These are phyloP conservation scores for Pavo muticus DNA, from an alignment of 2,113 vertebrate genomes.

Conservation along the genomic window DNA sequence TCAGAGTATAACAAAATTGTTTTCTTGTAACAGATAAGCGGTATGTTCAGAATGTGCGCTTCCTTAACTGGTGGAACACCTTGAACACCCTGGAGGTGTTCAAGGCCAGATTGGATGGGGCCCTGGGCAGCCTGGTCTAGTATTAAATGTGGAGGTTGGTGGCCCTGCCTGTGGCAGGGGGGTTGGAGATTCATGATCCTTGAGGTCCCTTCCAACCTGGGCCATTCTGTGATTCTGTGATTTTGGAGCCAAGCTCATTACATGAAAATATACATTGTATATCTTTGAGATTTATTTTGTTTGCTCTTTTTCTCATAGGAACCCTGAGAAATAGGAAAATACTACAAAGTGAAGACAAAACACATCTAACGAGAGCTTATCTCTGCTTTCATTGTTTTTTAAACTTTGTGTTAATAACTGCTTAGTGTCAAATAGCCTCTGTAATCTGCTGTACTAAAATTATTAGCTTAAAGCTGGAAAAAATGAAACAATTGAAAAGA, in stretches of 20 bases:
- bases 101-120: too few species aligned
- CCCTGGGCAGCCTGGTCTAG: too few species aligned
- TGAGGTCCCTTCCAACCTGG: too few species aligned
- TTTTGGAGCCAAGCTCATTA: neutral
- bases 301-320: slow-evolving; percentile 65
- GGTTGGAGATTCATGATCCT: too few species aligned
- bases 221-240: neutral
- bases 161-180: too few species aligned
- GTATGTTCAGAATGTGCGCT: neutral
- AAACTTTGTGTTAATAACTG: neutral
- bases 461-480: slow-evolving; percentile 71
- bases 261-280: slow-evolving; percentile 3
- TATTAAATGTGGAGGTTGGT: too few species aligned
- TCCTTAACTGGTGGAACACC: neutral
- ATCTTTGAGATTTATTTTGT: slow-evolving; percentile 47
- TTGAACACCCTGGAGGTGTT: too few species aligned
- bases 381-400: slow-evolving; percentile 27
- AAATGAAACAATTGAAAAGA: slow-evolving; percentile 93
- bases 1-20: neutral
- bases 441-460: slow-evolving; percentile 44
- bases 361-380: slow-evolving; percentile 45
- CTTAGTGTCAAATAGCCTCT: slow-evolving; percentile 20
- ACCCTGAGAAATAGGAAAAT: slow-evolving; percentile 54
- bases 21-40: neutral
- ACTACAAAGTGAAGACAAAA: slow-evolving; percentile 51